Evolutionary conservation across 2,113 vertebrate species (phyloP), one percentile per base, ranked within the genome.

Genomic region (Leptobrachium ailaonicum): DNA sequence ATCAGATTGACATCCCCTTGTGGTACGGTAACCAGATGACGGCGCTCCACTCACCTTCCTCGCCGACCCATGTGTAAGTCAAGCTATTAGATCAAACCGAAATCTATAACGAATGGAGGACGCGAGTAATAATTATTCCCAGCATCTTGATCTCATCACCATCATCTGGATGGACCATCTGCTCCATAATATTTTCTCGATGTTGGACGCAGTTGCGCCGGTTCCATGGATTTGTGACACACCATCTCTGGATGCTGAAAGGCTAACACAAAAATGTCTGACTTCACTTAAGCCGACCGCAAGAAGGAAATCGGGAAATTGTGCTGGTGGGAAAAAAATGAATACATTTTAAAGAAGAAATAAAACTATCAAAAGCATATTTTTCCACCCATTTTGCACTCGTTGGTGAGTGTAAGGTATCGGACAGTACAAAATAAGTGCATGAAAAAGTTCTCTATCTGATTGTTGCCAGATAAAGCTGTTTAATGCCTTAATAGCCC

Each of bases 131-230:
- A 78, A 78, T 70, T 42, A 78, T 78, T 78, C 20, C 76, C 76
- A 78, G 60, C 76, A 71, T 67, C 56, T 5, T 41, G 54, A 11
- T 14, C 71, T 71, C 54, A 54, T 20, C 45, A 40, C n/a, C 54
- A 43, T 71, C 76, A 78, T 78, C 76, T 78, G 76, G 67, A 71
- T 32, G n/a, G 56, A 63, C 67, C 67, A 78, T 70, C 76, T 71
- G 76, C 67, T 71, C 12, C 71, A 47, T 78, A 78, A 78, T 78
- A 44, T 70, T 78, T 63, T 41, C 70, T 78, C 20, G 44, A 47
- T 71, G 76, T 71, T 67, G 69, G 76, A 41, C 13, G 20, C 56
- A 62, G 76, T 71, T 62, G 41, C 41, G 58, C 45, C 11, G 76
- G 67, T 71, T 78, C 3, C 67, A 60, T 56, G 66, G 50, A 13